Evolutionary conservation across 2,888 invertebrate species (phyloP).

Genomic region (Panzeria rudis): DNA sequence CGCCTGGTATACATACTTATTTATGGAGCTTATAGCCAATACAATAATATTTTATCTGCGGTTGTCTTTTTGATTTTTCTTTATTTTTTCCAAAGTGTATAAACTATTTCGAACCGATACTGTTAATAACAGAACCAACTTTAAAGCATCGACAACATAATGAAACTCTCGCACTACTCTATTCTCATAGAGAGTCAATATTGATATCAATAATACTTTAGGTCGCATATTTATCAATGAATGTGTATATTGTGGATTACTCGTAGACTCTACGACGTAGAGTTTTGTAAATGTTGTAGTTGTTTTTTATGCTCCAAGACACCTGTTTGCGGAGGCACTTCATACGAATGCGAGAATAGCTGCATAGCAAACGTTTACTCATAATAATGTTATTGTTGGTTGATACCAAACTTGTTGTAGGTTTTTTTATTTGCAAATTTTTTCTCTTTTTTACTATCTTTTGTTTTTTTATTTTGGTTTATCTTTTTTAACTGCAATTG

Average conservation of each 20-base stretch:
- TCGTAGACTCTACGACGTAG: no score
- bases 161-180: background rate
- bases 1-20: no score
- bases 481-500: conserved; percentile 13
- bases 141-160: conserved; percentile 5
- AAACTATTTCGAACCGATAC: background rate
- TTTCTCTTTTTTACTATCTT: conserved; percentile 28
- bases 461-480: conserved; percentile 25
- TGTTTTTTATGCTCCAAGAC: conserved; percentile 55
- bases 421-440: conserved; percentile 34
- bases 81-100: conserved; percentile 3
- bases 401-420: conserved; percentile 49
- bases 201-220: background rate
- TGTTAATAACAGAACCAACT: conserved; percentile 36
- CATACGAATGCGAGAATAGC: conserved; percentile 37
- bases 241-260: conserved; percentile 26
- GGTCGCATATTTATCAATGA: conserved; percentile 67
- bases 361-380: conserved; percentile 67
- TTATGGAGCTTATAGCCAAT: no score
- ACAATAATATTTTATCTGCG: no score
- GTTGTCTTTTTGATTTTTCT: background rate
- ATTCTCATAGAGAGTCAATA: conserved; percentile 9
- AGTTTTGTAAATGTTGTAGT: conserved; percentile 35
- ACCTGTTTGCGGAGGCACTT: conserved; percentile 59
- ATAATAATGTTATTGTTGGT: conserved; percentile 68